Evolutionary conservation across 2,888 invertebrate species (phyloP), one percentile per base, ranked within the genome.

Genomic region (Cynaeus angustus): DNA sequence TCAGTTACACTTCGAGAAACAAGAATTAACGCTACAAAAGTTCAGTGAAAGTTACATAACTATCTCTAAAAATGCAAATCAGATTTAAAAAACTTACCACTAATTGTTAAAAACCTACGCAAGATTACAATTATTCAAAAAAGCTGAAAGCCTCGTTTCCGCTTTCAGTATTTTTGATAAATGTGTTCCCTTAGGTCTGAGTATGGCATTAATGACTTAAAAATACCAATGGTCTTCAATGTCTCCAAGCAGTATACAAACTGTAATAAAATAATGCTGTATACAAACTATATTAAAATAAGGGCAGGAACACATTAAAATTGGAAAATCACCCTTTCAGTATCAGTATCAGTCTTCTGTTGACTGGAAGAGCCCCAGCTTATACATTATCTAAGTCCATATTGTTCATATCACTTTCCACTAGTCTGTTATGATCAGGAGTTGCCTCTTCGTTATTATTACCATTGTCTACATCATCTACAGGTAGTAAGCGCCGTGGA

Each of bases 381-480:
- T 66, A 70, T n/a, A 61, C 10, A 41, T 68, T 71, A 72, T 80
- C 79, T 75, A 80, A 73, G 64, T 80, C 79, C 80, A 80, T 80
- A 64, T 70, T 72, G 30, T 70, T 70, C 21, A 69, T 50, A 65
- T 74, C 72, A 37, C 52, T 56, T 41, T 72, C 72, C 41, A 52
- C 79, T 75, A 78, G 76, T 50, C 64, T 67, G 74, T 82, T 81
- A 74, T 85, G 82, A 76, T 86, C 86, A 78, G 85, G 83, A 37
- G 79, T 79, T 73, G 81, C 81, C 73, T 87, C 86, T 67, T 85
- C 83, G 78, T 87, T 86, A 75, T 86, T 83, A 78, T 84, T 85
- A 12, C 72, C 74, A 68, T 65, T 75, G 30, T 75, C 74, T 79
- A 84, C 70, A 9, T 81, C 81, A 70, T 85, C 83, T 77, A 80